Base-by-base conservation (phyloP, 1,140 invertebrate genomes). In the Heliconius melpomene region DNA sequence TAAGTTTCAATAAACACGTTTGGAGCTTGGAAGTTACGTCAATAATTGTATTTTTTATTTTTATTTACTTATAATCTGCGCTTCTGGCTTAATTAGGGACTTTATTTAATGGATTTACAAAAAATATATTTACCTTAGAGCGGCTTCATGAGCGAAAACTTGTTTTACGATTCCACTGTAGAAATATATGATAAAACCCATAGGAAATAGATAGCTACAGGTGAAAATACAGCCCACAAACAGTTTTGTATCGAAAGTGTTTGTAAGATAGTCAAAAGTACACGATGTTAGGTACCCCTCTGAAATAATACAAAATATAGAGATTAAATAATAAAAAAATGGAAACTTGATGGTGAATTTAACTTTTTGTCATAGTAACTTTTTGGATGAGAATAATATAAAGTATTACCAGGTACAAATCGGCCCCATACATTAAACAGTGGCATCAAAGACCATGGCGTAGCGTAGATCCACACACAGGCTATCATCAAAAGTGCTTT, bases 131-230 rank as follows among this genome's bases (percentile, higher is more conserved):
- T 32, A 32, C 32, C 32, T 95, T 50, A 99, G 95, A 18, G 97
- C 96, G 87, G 98, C 98, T 89, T 98, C 98, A 86, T 99, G 98
- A 72, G 96, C 96, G 29, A 97, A 95, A 0, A 99, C 98, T 85
- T 98, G 97, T 66, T 96, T 96, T 16, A 98, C 97, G 78, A 98
- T 98, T 86, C 97, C 97, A 81, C 96, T 97, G 90, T 98, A 98
- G 91, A 97, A 98, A 89, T 97, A 98, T 38, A 97, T 95, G 26
- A 98, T 98, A 80, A 98, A 91, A 0, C 91, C 85, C 95, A 98
- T 97, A 9, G 98, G 98, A 79, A 98, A 96, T 0, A 95, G 94
- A 83, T 98, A 98, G 77, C 97, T 98, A 86, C 96, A 97, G 40
- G 96, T 95, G 88, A 98, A 98, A 83, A 98, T 97, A 7, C 95